phyloP scores from a whole-genome alignment of 2,113 vertebrate genomes.

The Parotia lawesii region DNA sequence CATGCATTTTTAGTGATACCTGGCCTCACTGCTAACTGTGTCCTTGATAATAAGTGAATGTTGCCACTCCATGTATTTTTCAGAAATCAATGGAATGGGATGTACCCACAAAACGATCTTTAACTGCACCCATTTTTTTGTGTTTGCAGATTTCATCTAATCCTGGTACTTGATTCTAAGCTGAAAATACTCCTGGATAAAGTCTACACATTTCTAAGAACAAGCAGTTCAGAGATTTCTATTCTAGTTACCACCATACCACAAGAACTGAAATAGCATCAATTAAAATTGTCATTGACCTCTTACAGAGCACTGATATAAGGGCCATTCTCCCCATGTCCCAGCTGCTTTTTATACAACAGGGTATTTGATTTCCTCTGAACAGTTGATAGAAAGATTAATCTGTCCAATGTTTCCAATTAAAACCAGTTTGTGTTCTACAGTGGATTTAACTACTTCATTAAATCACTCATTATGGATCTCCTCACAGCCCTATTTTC shows the following conservation, averaged over 20 bases:
- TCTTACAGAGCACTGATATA: slow-evolving; percentile 19
- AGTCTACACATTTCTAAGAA: slow-evolving; percentile 43
- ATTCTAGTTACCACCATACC: slow-evolving; percentile 20
- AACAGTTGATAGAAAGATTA: slow-evolving; percentile 38
- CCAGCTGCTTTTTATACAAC: slow-evolving; percentile 58
- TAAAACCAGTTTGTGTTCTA: slow-evolving; percentile 28
- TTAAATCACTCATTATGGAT: not conserved
- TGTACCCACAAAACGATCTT: not conserved
- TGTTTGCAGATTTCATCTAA: not conserved
- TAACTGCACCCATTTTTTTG: not conserved
- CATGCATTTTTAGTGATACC: not conserved
- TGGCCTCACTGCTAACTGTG: not conserved
- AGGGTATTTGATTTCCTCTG: slow-evolving; percentile 34
- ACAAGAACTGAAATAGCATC: slow-evolving; percentile 48
- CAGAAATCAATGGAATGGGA: not conserved
- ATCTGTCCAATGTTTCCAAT: not conserved
- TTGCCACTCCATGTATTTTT: not conserved
- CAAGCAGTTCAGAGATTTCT: slow-evolving; percentile 40
- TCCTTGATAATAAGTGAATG: not conserved
- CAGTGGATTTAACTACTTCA: slow-evolving; percentile 24
- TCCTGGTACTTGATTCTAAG: not conserved
- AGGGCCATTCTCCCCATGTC: slow-evolving; percentile 23
- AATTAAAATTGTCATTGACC: slow-evolving; percentile 67
- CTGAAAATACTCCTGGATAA: not conserved
- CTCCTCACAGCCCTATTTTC: not conserved